phyloP scores from a whole-genome alignment of 2,888 invertebrate genomes.

The Hemaris fuciformis region DNA sequence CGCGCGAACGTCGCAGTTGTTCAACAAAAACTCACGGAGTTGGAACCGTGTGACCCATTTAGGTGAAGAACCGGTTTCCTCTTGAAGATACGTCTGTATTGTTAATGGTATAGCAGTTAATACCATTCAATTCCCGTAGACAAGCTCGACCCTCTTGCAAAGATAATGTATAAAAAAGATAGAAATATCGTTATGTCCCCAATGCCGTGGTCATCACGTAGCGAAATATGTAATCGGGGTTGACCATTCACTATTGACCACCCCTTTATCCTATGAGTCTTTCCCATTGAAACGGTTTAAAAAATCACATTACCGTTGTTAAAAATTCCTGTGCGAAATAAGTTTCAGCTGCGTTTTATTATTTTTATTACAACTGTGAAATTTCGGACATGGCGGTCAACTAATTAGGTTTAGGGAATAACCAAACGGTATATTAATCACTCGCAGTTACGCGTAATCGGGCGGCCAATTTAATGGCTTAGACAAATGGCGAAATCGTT shows the following conservation, averaged over 20 bases:
- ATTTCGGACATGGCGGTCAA: slow-evolving; percentile 12
- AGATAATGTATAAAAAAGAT: slow-evolving; percentile 75
- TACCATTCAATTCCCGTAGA: slow-evolving; percentile 72
- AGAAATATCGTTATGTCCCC: slow-evolving; percentile 67
- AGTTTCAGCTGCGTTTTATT: slow-evolving; percentile 42
- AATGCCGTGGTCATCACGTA: slow-evolving; percentile 62
- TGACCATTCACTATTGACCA: slow-evolving; percentile 72
- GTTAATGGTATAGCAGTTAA: slow-evolving; percentile 74
- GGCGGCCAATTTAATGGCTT: slow-evolving; percentile 55
- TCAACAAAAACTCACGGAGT: slow-evolving; percentile 68
- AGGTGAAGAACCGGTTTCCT: slow-evolving; percentile 77
- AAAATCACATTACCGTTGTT: slow-evolving; percentile 46
- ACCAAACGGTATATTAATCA: slow-evolving; percentile 49
- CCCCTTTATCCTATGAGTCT: slow-evolving; percentile 61
- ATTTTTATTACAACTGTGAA: slow-evolving; percentile 31
- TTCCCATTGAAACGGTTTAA: slow-evolving; percentile 54
- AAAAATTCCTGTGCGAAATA: slow-evolving; percentile 44
- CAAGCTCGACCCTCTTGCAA: slow-evolving; percentile 69
- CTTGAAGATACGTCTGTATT: slow-evolving; percentile 73
- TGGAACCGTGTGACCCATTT: slow-evolving; percentile 81
- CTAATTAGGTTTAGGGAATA: slow-evolving; percentile 50
- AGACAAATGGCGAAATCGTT: slow-evolving; percentile 74
- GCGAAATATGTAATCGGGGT: slow-evolving; percentile 61
- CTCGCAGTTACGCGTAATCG: slow-evolving; percentile 48
- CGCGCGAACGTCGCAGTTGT: slow-evolving; percentile 45